phyloP scores from a whole-genome alignment of 2,113 vertebrate genomes.

The Hemibates koningsi region DNA sequence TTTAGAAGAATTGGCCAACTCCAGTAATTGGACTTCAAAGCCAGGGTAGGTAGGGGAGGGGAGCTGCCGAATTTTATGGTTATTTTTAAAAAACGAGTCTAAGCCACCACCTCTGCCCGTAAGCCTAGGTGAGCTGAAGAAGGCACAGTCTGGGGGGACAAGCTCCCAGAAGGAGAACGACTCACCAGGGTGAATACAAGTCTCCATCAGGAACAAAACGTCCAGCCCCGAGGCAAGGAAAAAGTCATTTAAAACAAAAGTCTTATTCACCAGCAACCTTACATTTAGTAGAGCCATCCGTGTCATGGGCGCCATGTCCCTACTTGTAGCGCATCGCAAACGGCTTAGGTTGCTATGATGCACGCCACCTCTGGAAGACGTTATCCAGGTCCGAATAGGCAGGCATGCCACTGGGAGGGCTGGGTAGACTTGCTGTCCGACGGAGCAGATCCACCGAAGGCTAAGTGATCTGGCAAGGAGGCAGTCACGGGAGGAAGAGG shows the following conservation, averaged over 20 bases:
- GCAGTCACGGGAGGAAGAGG: rapidly evolving
- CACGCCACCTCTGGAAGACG: background rate
- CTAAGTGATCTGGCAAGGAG: background rate
- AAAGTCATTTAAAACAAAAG: background rate
- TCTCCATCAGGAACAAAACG: background rate
- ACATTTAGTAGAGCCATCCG: background rate
- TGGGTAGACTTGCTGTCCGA: background rate
- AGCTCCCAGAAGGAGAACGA: background rate
- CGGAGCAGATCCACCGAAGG: rapidly evolving
- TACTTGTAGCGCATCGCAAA: background rate
- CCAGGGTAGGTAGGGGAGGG: background rate
- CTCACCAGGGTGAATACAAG: background rate
- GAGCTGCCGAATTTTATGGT: background rate
- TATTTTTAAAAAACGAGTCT: background rate
- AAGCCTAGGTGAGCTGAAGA: background rate
- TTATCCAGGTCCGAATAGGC: background rate
- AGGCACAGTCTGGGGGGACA: background rate
- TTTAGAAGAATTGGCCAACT: rapidly evolving
- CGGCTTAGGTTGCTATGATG: background rate
- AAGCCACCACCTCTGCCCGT: background rate
- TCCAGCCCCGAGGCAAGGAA: background rate
- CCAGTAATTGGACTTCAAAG: background rate
- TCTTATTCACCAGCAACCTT: background rate
- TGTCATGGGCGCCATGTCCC: background rate
- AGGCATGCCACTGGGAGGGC: background rate